Evolutionary conservation across 2,113 vertebrate genomes (phyloP).

Genomic region (Pollachius pollachius): DNA sequence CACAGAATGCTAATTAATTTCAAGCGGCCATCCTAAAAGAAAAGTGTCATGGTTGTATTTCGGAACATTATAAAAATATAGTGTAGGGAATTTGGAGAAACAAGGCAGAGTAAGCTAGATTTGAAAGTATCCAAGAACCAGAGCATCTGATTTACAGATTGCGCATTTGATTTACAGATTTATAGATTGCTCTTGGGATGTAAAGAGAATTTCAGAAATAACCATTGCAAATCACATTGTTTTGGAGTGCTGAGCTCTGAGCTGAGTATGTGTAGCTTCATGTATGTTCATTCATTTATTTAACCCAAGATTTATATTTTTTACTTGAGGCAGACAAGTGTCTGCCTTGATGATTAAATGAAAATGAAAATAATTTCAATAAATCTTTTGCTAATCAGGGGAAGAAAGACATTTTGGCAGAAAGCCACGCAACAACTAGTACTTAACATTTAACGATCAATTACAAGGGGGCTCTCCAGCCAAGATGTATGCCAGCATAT

Average conservation of each 20-base stretch:
- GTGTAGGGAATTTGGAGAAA: too few relatives aligned
- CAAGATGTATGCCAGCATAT: background rate
- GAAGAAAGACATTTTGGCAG: constrained; percentile 8
- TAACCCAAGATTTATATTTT: too few relatives aligned
- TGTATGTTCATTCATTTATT: constrained; percentile 11
- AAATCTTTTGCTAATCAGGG: constrained; percentile 21
- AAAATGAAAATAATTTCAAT: constrained; percentile 18
- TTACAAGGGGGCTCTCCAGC: background rate
- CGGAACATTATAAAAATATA: background rate
- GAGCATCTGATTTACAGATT: constrained; percentile 16
- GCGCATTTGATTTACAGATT: constrained; percentile 33
- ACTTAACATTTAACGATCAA: constrained; percentile 13
- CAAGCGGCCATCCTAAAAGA: constrained; percentile 32
- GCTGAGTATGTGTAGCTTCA: background rate
- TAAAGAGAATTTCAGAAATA: constrained; percentile 8
- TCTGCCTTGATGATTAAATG: constrained; percentile 6
- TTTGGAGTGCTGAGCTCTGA: background rate
- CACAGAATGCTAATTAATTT: constrained; percentile 40
- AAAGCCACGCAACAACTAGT: constrained; percentile 6
- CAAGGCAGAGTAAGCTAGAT: too few relatives aligned
- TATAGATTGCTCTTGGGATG: too few relatives aligned
- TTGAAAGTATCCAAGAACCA: too few relatives aligned
- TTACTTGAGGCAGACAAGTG: background rate
- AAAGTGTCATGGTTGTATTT: constrained; percentile 34
- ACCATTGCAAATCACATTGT: constrained; percentile 32